These are phyloP conservation scores for Lepidurus arcticus DNA, from an alignment of 1,140 invertebrate genomes.

Conservation along the genomic window DNA sequence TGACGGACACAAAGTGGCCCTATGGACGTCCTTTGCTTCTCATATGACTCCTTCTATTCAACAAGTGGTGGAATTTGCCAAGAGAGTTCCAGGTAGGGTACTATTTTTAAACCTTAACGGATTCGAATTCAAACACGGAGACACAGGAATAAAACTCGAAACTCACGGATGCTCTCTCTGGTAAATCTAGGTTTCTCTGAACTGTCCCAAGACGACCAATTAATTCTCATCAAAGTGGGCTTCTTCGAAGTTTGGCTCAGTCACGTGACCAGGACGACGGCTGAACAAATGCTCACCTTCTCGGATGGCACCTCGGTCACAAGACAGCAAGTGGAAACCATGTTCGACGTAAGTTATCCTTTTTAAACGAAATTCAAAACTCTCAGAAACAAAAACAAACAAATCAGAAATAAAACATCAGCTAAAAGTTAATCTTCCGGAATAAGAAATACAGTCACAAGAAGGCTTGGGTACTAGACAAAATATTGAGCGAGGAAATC, in stretches of 20 bases:
- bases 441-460: too few relatives aligned
- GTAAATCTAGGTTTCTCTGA: slow-evolving; percentile 62
- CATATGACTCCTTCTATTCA: slow-evolving; percentile 79
- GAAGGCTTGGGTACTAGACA: slow-evolving; percentile 10
- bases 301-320: slow-evolving; percentile 83
- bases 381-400: neutral
- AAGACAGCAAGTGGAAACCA: slow-evolving; percentile 76
- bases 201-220: slow-evolving; percentile 83
- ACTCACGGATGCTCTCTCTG: neutral
- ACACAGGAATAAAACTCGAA: neutral
- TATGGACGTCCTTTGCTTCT: slow-evolving; percentile 53
- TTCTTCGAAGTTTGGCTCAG: slow-evolving; percentile 96
- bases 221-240: slow-evolving; percentile 89
- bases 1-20: slow-evolving; percentile 45
- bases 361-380: slow-evolving; percentile 33
- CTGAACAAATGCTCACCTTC: slow-evolving; percentile 76
- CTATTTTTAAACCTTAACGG: neutral
- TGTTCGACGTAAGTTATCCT: slow-evolving; percentile 79
- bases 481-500: neutral
- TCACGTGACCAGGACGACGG: slow-evolving; percentile 62
- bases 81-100: slow-evolving; percentile 67
- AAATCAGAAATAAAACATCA: too few relatives aligned
- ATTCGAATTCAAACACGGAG: too few relatives aligned
- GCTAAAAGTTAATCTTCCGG: too few relatives aligned
- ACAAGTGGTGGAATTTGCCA: slow-evolving; percentile 88